These are phyloP conservation scores for Phoeniculus purpureus DNA, from an alignment of 2,797 vertebrate species.

Conservation along the genomic window DNA sequence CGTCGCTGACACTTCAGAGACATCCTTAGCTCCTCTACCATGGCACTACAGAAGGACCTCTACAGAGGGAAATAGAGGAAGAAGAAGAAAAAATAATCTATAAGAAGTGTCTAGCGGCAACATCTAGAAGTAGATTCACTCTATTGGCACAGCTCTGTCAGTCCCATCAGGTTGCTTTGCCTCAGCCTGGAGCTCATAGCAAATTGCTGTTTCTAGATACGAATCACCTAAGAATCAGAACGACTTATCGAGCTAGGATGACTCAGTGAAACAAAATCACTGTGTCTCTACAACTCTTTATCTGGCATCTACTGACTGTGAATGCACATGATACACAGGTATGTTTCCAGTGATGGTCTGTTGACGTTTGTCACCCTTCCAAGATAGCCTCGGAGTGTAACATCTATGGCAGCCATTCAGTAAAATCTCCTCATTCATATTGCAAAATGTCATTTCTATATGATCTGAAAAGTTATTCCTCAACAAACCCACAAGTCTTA, in stretches of 20 bases:
- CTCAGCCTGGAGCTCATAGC: conserved; percentile 26
- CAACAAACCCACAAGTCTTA: not conserved
- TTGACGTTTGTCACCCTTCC: not conserved
- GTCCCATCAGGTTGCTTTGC: conserved; percentile 23
- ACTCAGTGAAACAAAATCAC: conserved; percentile 67
- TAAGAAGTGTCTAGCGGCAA: conserved; percentile 22
- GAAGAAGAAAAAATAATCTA: not conserved
- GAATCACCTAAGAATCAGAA: conserved; percentile 68
- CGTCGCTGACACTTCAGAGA: conserved; percentile 98
- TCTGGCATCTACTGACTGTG: conserved; percentile 59
- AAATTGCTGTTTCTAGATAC: conserved; percentile 53
- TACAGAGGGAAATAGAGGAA: conserved; percentile 73
- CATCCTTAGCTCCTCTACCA: conserved; percentile 96
- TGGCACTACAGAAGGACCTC: conserved; percentile 98
- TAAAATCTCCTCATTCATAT: not conserved
- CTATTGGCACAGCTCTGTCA: not conserved
- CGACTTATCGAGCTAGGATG: conserved; percentile 55
- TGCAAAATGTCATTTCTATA: not conserved
- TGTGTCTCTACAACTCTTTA: conserved; percentile 45
- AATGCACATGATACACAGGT: conserved; percentile 67
- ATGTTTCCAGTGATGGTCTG: conserved; percentile 44
- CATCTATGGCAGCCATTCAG: not conserved
- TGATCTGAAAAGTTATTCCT: not conserved
- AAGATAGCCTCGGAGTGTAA: not conserved
- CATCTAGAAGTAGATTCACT: conserved; percentile 14